These are phyloP conservation scores for Oscheius onirici DNA, from an alignment of 2,888 invertebrate species.

Conservation along the genomic window DNA sequence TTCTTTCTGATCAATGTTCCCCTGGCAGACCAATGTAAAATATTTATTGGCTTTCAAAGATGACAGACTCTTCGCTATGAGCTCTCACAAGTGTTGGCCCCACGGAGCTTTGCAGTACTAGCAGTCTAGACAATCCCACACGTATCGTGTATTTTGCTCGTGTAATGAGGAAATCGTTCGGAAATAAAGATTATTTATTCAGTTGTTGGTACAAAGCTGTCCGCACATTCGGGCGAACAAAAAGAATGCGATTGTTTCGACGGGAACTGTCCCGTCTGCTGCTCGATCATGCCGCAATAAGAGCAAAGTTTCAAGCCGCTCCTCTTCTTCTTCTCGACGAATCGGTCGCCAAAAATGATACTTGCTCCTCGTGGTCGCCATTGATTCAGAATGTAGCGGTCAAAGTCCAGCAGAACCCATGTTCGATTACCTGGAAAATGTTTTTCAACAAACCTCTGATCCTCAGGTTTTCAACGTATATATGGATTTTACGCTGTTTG, in stretches of 20 bases:
- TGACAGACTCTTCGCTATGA: too few relatives aligned
- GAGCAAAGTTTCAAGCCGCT: constrained; percentile 59
- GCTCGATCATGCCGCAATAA: constrained; percentile 67
- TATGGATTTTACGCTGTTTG: too few relatives aligned
- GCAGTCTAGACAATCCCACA: too few relatives aligned
- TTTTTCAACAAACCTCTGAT: too few relatives aligned
- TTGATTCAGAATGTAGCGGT: constrained; percentile 63
- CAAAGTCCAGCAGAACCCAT: constrained; percentile 69
- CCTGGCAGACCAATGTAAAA: too few relatives aligned
- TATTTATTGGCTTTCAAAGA: too few relatives aligned
- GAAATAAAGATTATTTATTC: neutral
- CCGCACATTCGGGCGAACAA: constrained; percentile 56
- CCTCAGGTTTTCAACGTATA: too few relatives aligned
- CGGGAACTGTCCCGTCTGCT: constrained; percentile 53
- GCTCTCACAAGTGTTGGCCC: too few relatives aligned
- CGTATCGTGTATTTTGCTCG: too few relatives aligned
- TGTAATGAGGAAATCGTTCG: too few relatives aligned
- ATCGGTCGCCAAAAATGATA: constrained; percentile 67
- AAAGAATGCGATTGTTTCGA: constrained; percentile 38
- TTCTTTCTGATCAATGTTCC: too few relatives aligned
- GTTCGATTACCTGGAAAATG: constrained; percentile 65
- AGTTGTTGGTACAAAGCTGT: constrained; percentile 11
- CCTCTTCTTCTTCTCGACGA: constrained; percentile 53
- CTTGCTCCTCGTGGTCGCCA: constrained; percentile 65
- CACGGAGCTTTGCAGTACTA: too few relatives aligned